Conservation (phyloP, 2,888 invertebrate species). For the Chymomyza amoena region DNA sequence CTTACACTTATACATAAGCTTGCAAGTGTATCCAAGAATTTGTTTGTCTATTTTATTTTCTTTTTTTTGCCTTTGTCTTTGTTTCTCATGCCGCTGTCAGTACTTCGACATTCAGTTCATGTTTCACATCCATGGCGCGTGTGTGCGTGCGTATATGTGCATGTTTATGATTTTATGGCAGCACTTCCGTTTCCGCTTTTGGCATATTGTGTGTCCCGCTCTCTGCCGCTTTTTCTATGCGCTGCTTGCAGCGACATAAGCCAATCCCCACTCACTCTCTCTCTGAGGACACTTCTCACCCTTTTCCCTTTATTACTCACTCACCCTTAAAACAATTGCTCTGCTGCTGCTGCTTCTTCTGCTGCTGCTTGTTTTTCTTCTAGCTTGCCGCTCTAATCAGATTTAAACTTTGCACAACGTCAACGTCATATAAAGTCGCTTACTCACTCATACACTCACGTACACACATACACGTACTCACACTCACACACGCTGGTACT, state of each 20-base stretch:
- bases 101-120: slow-evolving; percentile 52
- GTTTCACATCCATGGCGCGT: slow-evolving; percentile 56
- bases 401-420: slow-evolving; percentile 74
- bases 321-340: not conserved
- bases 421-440: slow-evolving; percentile 51
- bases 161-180: slow-evolving; percentile 74
- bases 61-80: slow-evolving; percentile 27
- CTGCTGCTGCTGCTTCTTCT: not conserved
- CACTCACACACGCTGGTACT: slow-evolving; percentile 15
- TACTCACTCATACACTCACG: slow-evolving; percentile 40
- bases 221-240: not conserved
- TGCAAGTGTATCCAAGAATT: slow-evolving; percentile 37
- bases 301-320: not conserved
- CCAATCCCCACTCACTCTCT: not conserved
- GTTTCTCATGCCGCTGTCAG: slow-evolving; percentile 4
- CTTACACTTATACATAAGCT: not conserved
- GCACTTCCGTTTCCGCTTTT: slow-evolving; percentile 70
- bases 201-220: slow-evolving; percentile 18
- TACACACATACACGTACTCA: too few relatives aligned
- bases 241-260: not conserved
- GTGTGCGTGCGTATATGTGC: slow-evolving; percentile 50
- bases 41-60: slow-evolving; percentile 41
- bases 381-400: slow-evolving; percentile 63
- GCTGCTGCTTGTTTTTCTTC: not conserved
- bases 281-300: not conserved